A percentile compares a stretch with the other conserved stretches of the same genome.
Conservation (phyloP, 2,797 vertebrate genomes). For the Corythornis leucogaster region DNA sequence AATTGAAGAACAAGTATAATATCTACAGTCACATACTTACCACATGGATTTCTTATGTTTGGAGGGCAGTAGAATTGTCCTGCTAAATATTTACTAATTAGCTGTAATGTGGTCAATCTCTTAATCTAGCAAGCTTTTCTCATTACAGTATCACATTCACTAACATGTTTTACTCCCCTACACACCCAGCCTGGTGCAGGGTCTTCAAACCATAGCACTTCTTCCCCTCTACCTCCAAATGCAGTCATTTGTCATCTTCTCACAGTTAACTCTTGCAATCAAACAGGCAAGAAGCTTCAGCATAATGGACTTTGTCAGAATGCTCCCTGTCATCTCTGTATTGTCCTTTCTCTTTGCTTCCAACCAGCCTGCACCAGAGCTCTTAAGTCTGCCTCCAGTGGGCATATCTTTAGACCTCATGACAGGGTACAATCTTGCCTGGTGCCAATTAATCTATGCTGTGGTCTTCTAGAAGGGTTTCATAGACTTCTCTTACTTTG, state of each 20-base stretch:
- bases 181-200: neutral
- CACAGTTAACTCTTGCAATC: neutral
- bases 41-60: neutral
- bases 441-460: neutral
- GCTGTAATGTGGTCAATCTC: neutral
- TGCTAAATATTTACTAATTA: neutral
- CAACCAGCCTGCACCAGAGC: neutral
- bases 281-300: neutral
- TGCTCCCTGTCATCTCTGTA: neutral
- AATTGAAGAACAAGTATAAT: neutral
- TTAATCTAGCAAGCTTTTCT: neutral
- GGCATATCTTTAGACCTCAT: neutral
- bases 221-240: neutral
- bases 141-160: neutral
- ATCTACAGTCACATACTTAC: neutral
- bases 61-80: neutral
- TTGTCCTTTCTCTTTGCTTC: neutral
- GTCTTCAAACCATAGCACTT: neutral
- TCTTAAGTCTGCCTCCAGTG: neutral
- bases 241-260: neutral
- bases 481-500: neutral
- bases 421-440: neutral
- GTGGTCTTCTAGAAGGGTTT: neutral
- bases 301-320: neutral
- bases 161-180: rapidly evolving